These are phyloP conservation scores for Elgaria multicarinata DNA, from an alignment of 2,113 vertebrate genomes.

Conservation along the genomic window DNA sequence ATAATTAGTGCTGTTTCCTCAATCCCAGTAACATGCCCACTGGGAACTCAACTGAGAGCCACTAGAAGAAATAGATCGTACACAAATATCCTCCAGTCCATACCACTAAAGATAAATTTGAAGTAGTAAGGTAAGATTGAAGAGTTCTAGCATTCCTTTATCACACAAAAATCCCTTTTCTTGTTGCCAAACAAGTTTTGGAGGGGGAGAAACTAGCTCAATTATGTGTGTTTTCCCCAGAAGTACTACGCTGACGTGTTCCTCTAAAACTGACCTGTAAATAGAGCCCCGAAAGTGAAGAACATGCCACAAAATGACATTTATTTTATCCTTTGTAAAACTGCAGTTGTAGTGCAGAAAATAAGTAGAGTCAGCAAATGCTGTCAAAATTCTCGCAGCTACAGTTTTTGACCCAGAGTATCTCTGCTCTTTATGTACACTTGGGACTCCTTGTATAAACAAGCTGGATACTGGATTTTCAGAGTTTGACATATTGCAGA, in stretches of 20 bases:
- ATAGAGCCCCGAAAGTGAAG: background rate
- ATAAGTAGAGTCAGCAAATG: background rate
- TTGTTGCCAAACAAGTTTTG: background rate
- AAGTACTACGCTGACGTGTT: background rate
- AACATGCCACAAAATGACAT: background rate
- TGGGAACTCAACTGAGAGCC: background rate
- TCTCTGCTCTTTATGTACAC: background rate
- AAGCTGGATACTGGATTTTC: background rate
- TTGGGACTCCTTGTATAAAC: background rate
- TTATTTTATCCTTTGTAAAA: background rate
- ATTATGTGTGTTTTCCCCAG: too few species aligned
- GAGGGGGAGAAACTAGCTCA: background rate
- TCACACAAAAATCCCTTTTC: background rate
- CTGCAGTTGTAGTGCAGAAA: background rate
- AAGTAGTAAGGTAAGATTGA: background rate
- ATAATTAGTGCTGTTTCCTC: background rate
- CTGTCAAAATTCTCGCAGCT: background rate
- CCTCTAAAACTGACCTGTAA: background rate
- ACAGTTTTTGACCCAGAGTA: background rate
- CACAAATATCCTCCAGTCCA: background rate
- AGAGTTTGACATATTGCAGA: background rate
- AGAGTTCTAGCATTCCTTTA: background rate
- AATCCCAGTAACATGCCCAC: background rate
- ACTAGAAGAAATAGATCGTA: background rate
- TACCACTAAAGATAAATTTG: background rate